Evolutionary conservation across 92 coral and sea anemone species (phyloP).

Genomic region (Heliopora coerulea): DNA sequence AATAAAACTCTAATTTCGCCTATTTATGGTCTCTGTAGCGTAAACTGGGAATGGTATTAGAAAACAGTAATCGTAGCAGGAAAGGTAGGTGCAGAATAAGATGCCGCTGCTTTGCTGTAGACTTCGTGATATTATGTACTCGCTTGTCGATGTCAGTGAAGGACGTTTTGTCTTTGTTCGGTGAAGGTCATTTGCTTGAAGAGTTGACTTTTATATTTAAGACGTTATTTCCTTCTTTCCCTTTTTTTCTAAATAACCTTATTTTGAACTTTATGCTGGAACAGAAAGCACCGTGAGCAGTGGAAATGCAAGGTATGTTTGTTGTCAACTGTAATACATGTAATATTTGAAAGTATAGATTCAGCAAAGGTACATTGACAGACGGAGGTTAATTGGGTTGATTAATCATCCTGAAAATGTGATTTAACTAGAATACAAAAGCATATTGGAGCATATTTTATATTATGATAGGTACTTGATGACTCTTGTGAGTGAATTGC

Average conservation of each 20-base stretch:
- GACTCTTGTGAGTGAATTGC: too few relatives aligned
- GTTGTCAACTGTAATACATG: too few relatives aligned
- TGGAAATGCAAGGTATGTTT: slow-evolving; percentile 21
- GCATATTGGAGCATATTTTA: too few relatives aligned
- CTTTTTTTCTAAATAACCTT: not conserved
- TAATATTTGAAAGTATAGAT: too few relatives aligned
- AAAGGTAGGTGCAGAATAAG: slow-evolving; percentile 9
- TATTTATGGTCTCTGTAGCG: not conserved
- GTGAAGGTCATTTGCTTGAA: not conserved
- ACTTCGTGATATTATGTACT: too few relatives aligned
- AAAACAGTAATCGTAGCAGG: slow-evolving; percentile 18
- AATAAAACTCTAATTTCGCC: not conserved
- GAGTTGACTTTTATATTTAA: not conserved
- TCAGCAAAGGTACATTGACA: too few relatives aligned
- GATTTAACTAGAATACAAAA: too few relatives aligned
- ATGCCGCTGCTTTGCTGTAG: not conserved
- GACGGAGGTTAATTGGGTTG: too few relatives aligned
- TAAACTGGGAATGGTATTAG: slow-evolving; percentile 8
- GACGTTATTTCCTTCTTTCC: not conserved
- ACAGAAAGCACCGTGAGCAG: slow-evolving; percentile 8
- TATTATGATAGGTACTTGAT: too few relatives aligned
- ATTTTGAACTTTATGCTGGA: not conserved
- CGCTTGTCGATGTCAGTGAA: too few relatives aligned
- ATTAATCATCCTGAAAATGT: too few relatives aligned
- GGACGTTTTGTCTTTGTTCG: too few relatives aligned